Conservation (phyloP, 2,888 invertebrate species). For the Nomada ferruginata region DNA sequence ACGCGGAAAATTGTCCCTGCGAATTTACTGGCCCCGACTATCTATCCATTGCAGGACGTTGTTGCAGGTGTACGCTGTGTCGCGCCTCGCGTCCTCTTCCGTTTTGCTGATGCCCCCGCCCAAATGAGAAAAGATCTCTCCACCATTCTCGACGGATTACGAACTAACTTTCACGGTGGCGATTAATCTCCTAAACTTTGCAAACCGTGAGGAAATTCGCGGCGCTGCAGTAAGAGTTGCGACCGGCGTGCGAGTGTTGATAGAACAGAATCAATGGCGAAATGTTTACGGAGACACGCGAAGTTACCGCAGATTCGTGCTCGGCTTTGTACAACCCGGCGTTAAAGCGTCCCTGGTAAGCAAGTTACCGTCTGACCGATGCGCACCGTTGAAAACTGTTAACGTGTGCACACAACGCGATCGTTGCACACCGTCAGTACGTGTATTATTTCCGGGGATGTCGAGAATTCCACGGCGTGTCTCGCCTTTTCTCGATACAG, state of each 20-base stretch:
- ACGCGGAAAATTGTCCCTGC: conserved; percentile 61
- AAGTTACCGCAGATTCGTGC: background rate
- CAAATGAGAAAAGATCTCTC: conserved; percentile 4
- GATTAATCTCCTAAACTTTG: background rate
- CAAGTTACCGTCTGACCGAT: conserved; percentile 18
- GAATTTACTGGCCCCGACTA: conserved; percentile 43
- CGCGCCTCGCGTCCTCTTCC: background rate
- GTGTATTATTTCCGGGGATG: conserved; percentile 40
- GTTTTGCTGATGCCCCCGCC: background rate
- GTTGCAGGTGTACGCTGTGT: background rate
- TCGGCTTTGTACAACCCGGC: background rate
- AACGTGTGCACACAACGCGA: conserved; percentile 2
- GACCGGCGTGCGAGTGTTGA: background rate
- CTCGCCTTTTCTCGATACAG: conserved; percentile 21
- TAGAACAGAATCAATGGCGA: no score
- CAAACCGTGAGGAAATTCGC: no score
- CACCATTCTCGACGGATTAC: no score
- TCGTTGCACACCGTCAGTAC: background rate
- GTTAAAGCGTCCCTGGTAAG: conserved; percentile 7
- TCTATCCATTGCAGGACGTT: conserved; percentile 9
- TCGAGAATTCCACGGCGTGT: conserved; percentile 38
- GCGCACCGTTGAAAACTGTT: conserved; percentile 11
- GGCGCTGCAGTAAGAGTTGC: background rate
- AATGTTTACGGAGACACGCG: background rate
- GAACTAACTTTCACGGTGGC: background rate